A percentile compares a stretch with the other conserved stretches of the same genome.
Conservation (phyloP, 1,140 invertebrate species). For the Heliconius himera region DNA sequence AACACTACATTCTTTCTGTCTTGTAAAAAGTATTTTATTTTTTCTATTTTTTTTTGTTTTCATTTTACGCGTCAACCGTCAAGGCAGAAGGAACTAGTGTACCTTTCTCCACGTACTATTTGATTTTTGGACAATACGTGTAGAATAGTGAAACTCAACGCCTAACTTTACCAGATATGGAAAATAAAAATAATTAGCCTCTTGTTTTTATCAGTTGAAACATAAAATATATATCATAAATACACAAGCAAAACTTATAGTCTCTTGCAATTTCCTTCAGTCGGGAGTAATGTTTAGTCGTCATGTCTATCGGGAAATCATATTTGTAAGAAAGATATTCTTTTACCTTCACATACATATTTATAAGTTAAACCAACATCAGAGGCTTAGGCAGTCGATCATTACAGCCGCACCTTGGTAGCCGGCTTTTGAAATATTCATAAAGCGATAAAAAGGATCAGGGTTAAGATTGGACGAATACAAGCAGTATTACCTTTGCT, state of each 20-base stretch:
- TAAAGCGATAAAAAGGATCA: constrained; percentile 45
- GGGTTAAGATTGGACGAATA: constrained; percentile 43
- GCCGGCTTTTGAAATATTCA: constrained; percentile 48
- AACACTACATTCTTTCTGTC: too few relatives aligned
- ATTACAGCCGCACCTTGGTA: constrained; percentile 38
- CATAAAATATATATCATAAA: neutral
- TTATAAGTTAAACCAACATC: constrained; percentile 44
- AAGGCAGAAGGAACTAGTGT: too few relatives aligned
- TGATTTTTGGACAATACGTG: too few relatives aligned
- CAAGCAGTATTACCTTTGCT: constrained; percentile 27
- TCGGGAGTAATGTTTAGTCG: neutral
- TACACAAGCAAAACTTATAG: neutral
- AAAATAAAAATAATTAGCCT: neutral
- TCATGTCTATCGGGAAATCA: constrained; percentile 32
- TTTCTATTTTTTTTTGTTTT: too few relatives aligned
- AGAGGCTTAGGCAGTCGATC: constrained; percentile 42
- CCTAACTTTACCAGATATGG: too few relatives aligned
- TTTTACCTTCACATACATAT: constrained; percentile 35
- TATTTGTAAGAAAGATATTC: constrained; percentile 21
- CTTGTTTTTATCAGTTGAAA: neutral
- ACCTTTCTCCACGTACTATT: too few relatives aligned
- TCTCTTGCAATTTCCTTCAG: constrained; percentile 2
- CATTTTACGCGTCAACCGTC: too few relatives aligned
- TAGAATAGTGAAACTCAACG: too few relatives aligned
- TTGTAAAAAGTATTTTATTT: too few relatives aligned